These are phyloP conservation scores for Lysandra bellargus DNA, from an alignment of 2,888 invertebrate genomes.

Conservation along the genomic window DNA sequence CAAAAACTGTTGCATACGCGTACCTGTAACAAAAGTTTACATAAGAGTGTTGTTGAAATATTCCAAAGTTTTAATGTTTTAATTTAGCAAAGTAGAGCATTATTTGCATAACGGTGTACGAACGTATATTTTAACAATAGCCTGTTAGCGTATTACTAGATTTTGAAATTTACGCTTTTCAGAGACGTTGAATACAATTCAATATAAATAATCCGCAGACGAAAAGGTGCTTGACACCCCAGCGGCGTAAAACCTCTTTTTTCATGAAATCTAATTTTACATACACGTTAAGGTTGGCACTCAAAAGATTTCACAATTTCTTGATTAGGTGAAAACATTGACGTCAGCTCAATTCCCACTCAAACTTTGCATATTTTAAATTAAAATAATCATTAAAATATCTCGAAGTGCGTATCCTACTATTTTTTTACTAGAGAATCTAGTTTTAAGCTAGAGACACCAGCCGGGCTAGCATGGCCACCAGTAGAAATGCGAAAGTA, in stretches of 20 bases:
- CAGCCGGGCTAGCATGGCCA: too few species aligned
- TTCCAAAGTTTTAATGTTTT: slow-evolving; percentile 13
- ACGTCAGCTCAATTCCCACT: too few species aligned
- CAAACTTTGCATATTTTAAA: too few species aligned
- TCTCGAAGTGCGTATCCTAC: too few species aligned
- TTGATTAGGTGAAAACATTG: background rate
- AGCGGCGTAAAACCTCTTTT: background rate
- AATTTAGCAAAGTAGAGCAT: slow-evolving; percentile 4
- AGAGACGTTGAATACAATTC: background rate
- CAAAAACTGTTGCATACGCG: background rate
- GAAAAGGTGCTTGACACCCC: background rate
- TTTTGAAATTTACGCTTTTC: slow-evolving; percentile 1
- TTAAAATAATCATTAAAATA: too few species aligned
- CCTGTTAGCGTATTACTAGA: background rate
- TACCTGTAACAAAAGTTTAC: background rate
- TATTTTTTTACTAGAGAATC: too few species aligned
- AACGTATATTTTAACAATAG: background rate
- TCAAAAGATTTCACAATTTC: background rate
- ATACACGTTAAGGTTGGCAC: background rate
- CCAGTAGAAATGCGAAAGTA: too few species aligned
- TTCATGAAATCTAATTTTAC: background rate
- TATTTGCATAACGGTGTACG: background rate
- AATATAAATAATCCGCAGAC: background rate
- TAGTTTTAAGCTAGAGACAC: too few species aligned
- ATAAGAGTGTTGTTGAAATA: background rate